Evolutionary conservation across 1,140 invertebrate species (phyloP), one percentile per base, ranked within the genome.

Genomic region (Zaprionus capensis): DNA sequence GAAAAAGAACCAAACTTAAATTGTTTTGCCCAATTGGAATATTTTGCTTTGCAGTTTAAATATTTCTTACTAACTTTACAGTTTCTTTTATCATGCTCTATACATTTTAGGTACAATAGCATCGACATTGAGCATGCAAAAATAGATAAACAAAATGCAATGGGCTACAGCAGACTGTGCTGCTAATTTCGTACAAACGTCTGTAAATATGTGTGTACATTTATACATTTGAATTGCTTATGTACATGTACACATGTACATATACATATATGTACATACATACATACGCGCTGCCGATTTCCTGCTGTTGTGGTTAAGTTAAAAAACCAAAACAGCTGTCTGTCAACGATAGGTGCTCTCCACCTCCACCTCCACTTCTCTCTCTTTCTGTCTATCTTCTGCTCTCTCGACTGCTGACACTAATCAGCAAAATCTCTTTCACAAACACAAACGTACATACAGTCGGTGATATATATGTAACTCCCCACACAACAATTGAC

Each of bases 401-500:
- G 31, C 31, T 34, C 44, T 64, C 71, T 41, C 68, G 17, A 36
- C 14, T 34, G 36, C 41, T 63, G n/a, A 67, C 58, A 44, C 24
- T n/a, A 53, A 58, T 53, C 64, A 61, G 55, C n/a, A 61, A 74
- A 74, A 55, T 55, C 46, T 61, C 36, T 68, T 55, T 46, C 59
- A 55, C 71, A 56, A 55, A 74, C 56, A 55, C 36, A 74, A 12
- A 68, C 31, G 75, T 61, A 71, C 51, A 24, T 51, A 51, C 46
- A 51, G 11, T 22, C 46, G 11, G 2, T 9, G 4, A 51, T 51
- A 24, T 51, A 20, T 46, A 51, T 12, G 69, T 73, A 82, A 86
- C 67, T 87, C 80, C 77, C 83, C 83, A 87, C 74, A 83, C 84
- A 84, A 84, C 81, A 80, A 84, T 68, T 84, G 81, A 66, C 78